Percentiles rank a stretch among this genome's conserved stretches.
Evolutionary conservation across 2,113 vertebrate species (phyloP).

Genomic region (Callocephalon fimbriatum): DNA sequence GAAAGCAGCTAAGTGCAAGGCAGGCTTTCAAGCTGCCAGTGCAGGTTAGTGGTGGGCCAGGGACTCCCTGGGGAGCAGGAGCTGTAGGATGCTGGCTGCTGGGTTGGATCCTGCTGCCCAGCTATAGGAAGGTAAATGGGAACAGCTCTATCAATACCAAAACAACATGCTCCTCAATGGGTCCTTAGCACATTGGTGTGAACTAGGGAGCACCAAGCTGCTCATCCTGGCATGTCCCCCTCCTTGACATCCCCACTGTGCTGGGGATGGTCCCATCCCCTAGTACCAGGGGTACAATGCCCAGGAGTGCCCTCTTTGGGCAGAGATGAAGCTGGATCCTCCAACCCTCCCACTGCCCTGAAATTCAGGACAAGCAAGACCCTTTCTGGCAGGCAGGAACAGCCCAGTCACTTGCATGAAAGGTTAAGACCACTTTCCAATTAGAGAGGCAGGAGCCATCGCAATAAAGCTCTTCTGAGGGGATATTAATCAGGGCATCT

Average conservation of each 20-base stretch:
- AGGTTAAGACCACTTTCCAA: conserved; percentile 71
- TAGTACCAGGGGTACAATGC: neutral
- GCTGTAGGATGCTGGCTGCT: neutral
- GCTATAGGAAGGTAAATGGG: neutral
- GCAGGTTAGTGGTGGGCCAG: conserved; percentile 30
- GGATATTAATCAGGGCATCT: conserved; percentile 74
- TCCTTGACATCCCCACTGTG: rapidly evolving
- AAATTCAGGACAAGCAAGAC: neutral
- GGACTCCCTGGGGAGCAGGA: conserved; percentile 15
- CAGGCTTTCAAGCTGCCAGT: conserved; percentile 54
- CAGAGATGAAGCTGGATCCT: neutral
- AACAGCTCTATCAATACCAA: rapidly evolving
- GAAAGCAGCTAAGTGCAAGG: conserved; percentile 52
- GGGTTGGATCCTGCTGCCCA: neutral
- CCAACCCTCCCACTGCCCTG: neutral
- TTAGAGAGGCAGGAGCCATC: conserved; percentile 59
- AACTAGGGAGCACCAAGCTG: neutral
- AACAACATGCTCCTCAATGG: rapidly evolving
- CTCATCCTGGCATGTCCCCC: neutral
- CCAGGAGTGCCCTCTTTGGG: neutral
- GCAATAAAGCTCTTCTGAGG: conserved; percentile 69
- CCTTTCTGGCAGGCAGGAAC: neutral
- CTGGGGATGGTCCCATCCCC: neutral
- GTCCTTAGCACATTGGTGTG: rapidly evolving
- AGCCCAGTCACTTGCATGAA: conserved; percentile 26